These are phyloP conservation scores for Metridium senile DNA, from an alignment of 92 coral and sea anemone genomes.

Conservation along the genomic window DNA sequence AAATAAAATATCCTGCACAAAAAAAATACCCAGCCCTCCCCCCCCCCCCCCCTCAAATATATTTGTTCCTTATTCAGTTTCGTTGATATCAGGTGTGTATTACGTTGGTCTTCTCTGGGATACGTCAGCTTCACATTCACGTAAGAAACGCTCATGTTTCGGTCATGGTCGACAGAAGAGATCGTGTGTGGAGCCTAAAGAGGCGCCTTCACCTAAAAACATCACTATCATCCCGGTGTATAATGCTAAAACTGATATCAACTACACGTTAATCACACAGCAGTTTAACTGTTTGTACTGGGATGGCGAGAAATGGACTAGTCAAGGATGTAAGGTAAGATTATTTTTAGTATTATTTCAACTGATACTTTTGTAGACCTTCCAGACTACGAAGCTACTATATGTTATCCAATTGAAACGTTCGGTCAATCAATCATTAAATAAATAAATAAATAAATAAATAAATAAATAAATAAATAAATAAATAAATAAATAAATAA, in stretches of 20 bases:
- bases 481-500: too few species aligned
- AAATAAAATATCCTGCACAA: too few species aligned
- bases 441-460: too few species aligned
- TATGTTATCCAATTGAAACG: too few species aligned
- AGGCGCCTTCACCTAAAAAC: conserved; percentile 75
- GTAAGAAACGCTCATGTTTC: conserved; percentile 69
- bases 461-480: too few species aligned
- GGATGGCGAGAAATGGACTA: conserved; percentile 57
- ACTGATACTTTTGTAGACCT: too few species aligned
- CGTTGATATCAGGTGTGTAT: conserved; percentile 35
- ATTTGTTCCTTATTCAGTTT: neutral
- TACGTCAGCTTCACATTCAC: neutral
- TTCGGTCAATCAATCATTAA: too few species aligned
- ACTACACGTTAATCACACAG: conserved; percentile 59
- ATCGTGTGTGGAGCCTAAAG: conserved; percentile 80
- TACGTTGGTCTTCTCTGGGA: conserved; percentile 60
- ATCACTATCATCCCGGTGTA: conserved; percentile 63
- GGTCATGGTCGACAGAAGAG: conserved; percentile 62
- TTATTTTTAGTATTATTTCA: too few species aligned
- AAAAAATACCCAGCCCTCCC: too few species aligned
- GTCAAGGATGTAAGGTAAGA: conserved; percentile 69
- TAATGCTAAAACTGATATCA: conserved; percentile 63
- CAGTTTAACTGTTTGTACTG: conserved; percentile 66
- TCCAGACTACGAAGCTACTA: too few species aligned
- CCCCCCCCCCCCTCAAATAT: too few species aligned